Percentiles rank a stretch among this genome's conserved stretches.
These are phyloP conservation scores for Nycticorax nycticorax DNA, from an alignment of 2,113 vertebrate species.

Conservation along the genomic window DNA sequence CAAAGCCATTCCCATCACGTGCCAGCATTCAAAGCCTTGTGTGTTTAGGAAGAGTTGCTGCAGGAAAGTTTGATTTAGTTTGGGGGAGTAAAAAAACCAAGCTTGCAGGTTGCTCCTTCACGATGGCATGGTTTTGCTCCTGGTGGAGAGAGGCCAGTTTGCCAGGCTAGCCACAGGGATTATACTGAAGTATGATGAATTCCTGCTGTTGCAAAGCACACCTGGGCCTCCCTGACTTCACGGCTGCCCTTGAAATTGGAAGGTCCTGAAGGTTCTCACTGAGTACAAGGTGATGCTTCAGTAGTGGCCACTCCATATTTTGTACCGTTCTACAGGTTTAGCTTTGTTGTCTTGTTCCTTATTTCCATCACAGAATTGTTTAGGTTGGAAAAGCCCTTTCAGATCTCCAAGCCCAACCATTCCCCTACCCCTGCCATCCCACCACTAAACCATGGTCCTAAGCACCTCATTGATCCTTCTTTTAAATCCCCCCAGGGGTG, in stretches of 20 bases:
- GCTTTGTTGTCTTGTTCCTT: not conserved
- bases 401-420: too few species aligned
- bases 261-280: not conserved
- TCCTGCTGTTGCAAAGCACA: not conserved
- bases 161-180: too few species aligned
- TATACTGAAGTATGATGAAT: not conserved
- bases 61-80: not conserved
- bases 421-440: too few species aligned
- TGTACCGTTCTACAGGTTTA: not conserved
- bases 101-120: not conserved
- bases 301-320: not conserved
- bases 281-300: not conserved
- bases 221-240: not conserved
- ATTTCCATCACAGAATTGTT: not conserved
- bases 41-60: not conserved
- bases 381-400: too few species aligned
- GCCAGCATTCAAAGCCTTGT: not conserved
- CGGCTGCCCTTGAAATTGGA: not conserved
- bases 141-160: not conserved
- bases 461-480: too few species aligned
- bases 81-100: not conserved
- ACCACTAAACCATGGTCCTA: too few species aligned
- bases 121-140: not conserved
- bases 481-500: too few species aligned
- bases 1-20: fast-evolving